These are phyloP conservation scores for Coptotermes formosanus DNA, from an alignment of 1,140 invertebrate species.

Conservation along the genomic window DNA sequence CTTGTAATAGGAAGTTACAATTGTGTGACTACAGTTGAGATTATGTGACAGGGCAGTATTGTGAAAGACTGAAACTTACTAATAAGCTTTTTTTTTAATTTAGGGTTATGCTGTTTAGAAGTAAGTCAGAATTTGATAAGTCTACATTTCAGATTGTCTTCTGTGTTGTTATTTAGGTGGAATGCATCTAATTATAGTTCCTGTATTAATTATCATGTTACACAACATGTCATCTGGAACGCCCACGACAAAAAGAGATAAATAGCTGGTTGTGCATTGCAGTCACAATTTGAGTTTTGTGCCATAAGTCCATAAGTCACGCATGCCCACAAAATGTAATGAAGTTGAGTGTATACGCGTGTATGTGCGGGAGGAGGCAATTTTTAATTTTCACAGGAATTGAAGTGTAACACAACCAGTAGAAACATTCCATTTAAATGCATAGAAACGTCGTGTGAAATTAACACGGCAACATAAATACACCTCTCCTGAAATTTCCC, in stretches of 20 bases:
- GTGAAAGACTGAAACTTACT: neutral
- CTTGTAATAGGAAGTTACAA: neutral
- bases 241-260: neutral
- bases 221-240: neutral
- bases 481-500: too few species aligned
- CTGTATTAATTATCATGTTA: neutral
- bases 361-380: too few species aligned
- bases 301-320: neutral
- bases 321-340: neutral
- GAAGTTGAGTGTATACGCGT: neutral
- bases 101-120: neutral
- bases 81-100: neutral
- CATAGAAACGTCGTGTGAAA: too few species aligned
- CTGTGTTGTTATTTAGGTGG: neutral
- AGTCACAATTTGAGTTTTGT: neutral
- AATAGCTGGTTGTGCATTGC: neutral
- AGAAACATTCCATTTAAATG: too few species aligned
- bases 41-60: neutral
- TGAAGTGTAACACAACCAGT: too few species aligned
- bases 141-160: neutral
- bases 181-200: neutral
- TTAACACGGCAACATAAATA: too few species aligned
- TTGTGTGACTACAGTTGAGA: neutral
- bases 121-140: neutral
- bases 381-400: too few species aligned